phyloP scores from a whole-genome alignment of 1,140 invertebrate genomes.

The Brachionus plicatilis region DNA sequence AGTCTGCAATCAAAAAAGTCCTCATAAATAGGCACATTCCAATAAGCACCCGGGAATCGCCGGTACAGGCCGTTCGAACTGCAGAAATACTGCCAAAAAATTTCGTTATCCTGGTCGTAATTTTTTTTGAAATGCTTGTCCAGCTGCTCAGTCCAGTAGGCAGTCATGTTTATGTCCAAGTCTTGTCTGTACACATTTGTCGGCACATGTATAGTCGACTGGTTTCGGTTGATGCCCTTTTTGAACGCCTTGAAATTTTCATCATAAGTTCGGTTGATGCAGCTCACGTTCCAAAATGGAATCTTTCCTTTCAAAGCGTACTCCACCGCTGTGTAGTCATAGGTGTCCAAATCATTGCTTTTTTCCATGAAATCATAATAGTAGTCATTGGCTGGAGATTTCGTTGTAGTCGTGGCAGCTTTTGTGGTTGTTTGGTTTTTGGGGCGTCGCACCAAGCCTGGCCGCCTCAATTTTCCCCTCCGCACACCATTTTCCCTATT shows the following conservation, averaged over 20 bases:
- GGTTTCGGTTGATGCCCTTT: slow-evolving; percentile 12
- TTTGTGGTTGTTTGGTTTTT: not conserved
- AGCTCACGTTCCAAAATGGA: slow-evolving; percentile 27
- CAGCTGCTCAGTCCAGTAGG: slow-evolving; percentile 15
- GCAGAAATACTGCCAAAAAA: slow-evolving; percentile 41
- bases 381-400: not conserved
- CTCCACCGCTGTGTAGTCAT: not conserved
- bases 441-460: not conserved
- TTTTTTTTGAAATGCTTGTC: slow-evolving; percentile 21
- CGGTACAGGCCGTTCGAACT: slow-evolving; percentile 28
- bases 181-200: slow-evolving; percentile 29
- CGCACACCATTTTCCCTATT: not conserved
- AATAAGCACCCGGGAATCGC: slow-evolving; percentile 5
- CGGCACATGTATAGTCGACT: slow-evolving; percentile 34
- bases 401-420: not conserved
- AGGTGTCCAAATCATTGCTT: not conserved
- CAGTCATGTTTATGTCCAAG: slow-evolving; percentile 17
- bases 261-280: slow-evolving; percentile 20
- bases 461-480: not conserved
- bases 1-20: slow-evolving; percentile 41
- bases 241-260: slow-evolving; percentile 24
- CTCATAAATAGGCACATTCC: not conserved
- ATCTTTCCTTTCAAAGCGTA: not conserved
- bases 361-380: not conserved
- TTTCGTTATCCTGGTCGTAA: slow-evolving; percentile 10